Evolutionary conservation across 2,888 invertebrate species (phyloP), one percentile per base, ranked within the genome.

Genomic region (Agriopis leucophaearia): DNA sequence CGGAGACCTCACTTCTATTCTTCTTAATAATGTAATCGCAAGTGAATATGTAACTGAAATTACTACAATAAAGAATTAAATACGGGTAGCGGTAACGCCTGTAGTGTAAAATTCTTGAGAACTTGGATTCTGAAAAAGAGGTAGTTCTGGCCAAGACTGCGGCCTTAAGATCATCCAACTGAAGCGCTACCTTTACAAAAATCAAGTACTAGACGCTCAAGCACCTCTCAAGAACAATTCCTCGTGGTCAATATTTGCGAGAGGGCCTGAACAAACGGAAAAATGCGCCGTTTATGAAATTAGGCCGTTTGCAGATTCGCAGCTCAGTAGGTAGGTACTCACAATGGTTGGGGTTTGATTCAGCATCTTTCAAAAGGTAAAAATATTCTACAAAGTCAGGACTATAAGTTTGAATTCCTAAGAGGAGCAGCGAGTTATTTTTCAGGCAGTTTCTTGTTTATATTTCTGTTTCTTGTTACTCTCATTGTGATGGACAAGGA

Each of bases 241-340:
- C 38, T 4, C 56, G 27, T 18, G 38, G 66, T 61, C 57, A 66
- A 66, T 66, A 66, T 66, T 66, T 66, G 47, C 56, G n/a, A 8
- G 36, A 45, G 56, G 60, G 44, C 56, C 61, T 47, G 51, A 61
- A 47, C 66, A 66, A 66, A 66, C 61, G 45, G 61, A 66, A 66
- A 66, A 66, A 66, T 61, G 66, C 57, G 66, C 59, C 48, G 36
- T 27, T 35, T 27, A 62, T 50, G 50, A 36, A 55, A 56, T 44
- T 42, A 66, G 44, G 55, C 3, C 36, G 60, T 65, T 60, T 44
- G 56, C 60, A 60, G 60, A 56, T 55, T 60, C 59, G 35, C 66
- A 61, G 60, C 40, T 51, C 66, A 44, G 18, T 66, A 60, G 10
- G 42, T 12, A 1, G 10, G 42, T 12, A 1, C 44, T 38, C 16